A percentile compares a stretch with the other conserved stretches of the same genome.
Conservation (phyloP, 2,888 invertebrate species). For the Papilio demoleus region DNA sequence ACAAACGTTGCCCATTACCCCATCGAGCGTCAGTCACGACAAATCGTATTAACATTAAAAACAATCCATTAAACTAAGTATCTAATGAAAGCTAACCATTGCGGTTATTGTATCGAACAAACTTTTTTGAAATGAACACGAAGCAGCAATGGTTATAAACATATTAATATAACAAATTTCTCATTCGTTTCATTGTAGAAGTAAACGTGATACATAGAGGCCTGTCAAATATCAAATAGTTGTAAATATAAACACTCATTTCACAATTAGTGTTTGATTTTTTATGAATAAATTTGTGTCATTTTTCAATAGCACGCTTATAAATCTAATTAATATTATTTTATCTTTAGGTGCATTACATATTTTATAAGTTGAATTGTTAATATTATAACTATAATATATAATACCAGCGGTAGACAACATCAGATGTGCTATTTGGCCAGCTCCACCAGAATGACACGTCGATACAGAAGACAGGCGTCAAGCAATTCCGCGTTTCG, state of each 20-base stretch:
- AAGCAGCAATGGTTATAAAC: conserved; percentile 46
- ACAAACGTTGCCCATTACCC: conserved; percentile 73
- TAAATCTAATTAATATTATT: conserved; percentile 72
- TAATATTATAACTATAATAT: conserved; percentile 57
- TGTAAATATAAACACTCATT: conserved; percentile 71
- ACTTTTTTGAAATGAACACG: conserved; percentile 29
- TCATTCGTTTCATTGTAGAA: conserved; percentile 48
- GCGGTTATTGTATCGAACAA: conserved; percentile 51
- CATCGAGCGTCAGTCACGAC: conserved; percentile 78
- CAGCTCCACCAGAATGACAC: no score
- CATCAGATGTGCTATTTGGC: no score
- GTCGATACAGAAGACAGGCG: no score
- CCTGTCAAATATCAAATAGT: conserved; percentile 69
- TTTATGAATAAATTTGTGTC: conserved; percentile 80
- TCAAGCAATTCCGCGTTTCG: no score
- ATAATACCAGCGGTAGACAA: no score
- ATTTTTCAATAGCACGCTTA: conserved; percentile 67
- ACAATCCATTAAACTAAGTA: conserved; percentile 66
- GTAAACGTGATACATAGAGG: conserved; percentile 69
- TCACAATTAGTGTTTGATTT: conserved; percentile 75
- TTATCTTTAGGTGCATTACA: conserved; percentile 54
- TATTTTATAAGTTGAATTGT: conserved; percentile 48
- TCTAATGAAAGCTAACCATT: conserved; percentile 59
- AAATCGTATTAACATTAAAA: conserved; percentile 76
- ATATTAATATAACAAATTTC: conserved; percentile 41